Conservation (phyloP, 23 tunicate genomes). For the Halocynthia aurantium region DNA sequence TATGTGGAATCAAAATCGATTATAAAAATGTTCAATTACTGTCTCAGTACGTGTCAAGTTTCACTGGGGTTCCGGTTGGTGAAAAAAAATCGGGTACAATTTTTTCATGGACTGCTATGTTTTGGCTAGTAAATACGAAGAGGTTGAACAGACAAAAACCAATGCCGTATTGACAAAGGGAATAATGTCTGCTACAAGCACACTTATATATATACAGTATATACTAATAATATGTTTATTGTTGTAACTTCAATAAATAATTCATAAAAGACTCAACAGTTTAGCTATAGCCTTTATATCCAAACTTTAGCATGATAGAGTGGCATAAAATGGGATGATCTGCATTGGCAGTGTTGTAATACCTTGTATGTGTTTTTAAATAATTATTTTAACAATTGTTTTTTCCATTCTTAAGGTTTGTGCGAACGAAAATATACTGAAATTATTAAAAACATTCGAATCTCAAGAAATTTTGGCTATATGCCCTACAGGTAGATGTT, state of each 20-base stretch:
- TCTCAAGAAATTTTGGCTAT: constrained; percentile 31
- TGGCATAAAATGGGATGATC: too few species aligned
- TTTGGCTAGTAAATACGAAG: too few species aligned
- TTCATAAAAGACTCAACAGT: too few species aligned
- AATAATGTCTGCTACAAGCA: background rate
- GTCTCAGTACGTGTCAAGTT: constrained; percentile 62
- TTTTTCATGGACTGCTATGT: too few species aligned
- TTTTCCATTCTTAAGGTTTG: constrained; percentile 18
- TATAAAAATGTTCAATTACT: constrained; percentile 71
- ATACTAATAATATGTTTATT: too few species aligned
- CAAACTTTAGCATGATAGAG: too few species aligned
- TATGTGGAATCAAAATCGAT: constrained; percentile 66
- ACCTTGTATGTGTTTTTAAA: background rate
- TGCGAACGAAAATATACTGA: constrained; percentile 52
- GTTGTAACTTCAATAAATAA: too few species aligned
- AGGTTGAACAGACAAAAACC: too few species aligned
- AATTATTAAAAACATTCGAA: constrained; percentile 24
- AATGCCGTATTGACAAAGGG: too few species aligned
- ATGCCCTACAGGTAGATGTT: constrained; percentile 30
- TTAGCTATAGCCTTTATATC: too few species aligned
- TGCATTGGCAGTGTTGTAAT: background rate
- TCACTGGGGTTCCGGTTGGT: constrained; percentile 35
- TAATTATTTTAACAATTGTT: background rate
- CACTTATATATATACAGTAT: too few species aligned
- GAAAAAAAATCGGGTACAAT: constrained; percentile 41